Evolutionary conservation across 2,888 invertebrate genomes (phyloP), one percentile per base, ranked within the genome.

Genomic region (Apocheima hispidaria): DNA sequence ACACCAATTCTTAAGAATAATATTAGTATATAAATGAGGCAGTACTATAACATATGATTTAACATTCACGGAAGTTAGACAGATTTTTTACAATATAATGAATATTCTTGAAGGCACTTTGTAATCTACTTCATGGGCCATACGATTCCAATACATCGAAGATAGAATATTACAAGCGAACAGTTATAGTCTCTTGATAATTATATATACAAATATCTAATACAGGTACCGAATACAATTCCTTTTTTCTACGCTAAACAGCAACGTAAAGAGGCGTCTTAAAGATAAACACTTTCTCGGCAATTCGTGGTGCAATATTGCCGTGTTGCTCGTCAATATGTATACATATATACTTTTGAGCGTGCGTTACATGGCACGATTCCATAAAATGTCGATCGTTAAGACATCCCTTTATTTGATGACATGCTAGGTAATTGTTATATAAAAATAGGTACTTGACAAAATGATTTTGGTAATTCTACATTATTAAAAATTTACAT

Each of bases 71-170:
- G 44, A 53, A 49, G 41, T 49, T 60, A 41, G 9, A 38, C 49
- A 50, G 40, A 53, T 53, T 61, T 62, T n/a, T 60, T 60, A 53
- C 53, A 54, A 54, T 54, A 60, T 60, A 54, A 54, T 49, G 28
- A 40, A 56, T 28, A 43, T 54, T 52, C 28, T 55, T 38, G 21
- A 66, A 68, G 66, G 68, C 68, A 64, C 66, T 66, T 64, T 30
- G 52, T 58, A 60, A 55, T 54, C 48, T 57, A 62, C 49, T 41
- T 59, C 61, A 50, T 33, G 23, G 58, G 44, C 48, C 48, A 28
- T 26, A 35, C 35, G 4, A 43, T 30, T 23, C 4, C 10, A 49
- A 54, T 55, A 60, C 43, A 60, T 51, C 46, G 33, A 60, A 60
- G 49, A 38, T 60, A 60, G 50, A 55, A 35, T 60, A 54, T 51